Evolutionary conservation across 2,888 invertebrate genomes (phyloP).

Genomic region (Eilema sororculum): DNA sequence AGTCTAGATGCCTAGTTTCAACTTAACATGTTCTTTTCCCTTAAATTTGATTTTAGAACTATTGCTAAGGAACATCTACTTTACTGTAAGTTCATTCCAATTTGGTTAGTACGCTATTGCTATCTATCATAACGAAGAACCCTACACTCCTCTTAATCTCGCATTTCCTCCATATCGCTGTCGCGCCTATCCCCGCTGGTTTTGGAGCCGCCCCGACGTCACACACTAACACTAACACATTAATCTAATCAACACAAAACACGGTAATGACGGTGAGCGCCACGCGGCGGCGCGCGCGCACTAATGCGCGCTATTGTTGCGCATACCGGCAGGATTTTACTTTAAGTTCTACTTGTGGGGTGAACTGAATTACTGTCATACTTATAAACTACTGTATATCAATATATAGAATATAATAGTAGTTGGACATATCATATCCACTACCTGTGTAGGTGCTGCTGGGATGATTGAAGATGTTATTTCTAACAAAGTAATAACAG

Average conservation of each 20-base stretch:
- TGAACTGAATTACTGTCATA: neutral
- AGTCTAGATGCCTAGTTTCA: no score
- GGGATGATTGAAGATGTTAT: neutral
- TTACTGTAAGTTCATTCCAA: no score
- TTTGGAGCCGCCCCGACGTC: conserved; percentile 14
- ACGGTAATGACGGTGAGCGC: conserved; percentile 65
- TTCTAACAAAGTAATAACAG: no score
- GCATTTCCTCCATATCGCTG: neutral
- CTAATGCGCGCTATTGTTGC: conserved; percentile 61
- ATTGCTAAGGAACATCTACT: neutral
- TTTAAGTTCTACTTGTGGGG: conserved; percentile 9
- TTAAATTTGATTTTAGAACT: neutral
- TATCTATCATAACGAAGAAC: no score
- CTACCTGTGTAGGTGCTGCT: neutral
- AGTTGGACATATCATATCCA: neutral
- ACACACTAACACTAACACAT: conserved; percentile 48
- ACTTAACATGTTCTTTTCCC: neutral
- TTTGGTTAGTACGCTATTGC: no score
- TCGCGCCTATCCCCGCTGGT: neutral
- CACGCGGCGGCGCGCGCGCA: conserved; percentile 66
- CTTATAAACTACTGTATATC: neutral
- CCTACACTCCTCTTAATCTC: neutral
- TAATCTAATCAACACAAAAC: conserved; percentile 77
- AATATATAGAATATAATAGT: neutral
- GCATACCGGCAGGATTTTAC: conserved; percentile 19